Conservation (phyloP, 2,113 vertebrate species). For the Hemichromis elongatus region DNA sequence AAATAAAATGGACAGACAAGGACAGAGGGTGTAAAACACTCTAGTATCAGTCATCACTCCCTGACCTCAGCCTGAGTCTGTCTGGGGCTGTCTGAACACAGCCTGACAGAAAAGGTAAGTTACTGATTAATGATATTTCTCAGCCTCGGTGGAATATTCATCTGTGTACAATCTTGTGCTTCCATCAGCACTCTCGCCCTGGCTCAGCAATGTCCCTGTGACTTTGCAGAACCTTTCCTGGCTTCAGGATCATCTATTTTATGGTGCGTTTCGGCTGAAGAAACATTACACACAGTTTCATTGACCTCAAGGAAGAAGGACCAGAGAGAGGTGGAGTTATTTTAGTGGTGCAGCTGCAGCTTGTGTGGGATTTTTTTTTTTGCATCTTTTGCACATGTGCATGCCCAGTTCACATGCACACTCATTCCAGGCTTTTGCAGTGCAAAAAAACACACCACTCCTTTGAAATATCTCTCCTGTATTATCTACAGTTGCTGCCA, state of each 20-base stretch:
- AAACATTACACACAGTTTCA: slow-evolving; percentile 1
- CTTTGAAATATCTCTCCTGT: not conserved
- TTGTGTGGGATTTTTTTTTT: not conserved
- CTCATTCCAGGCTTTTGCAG: not conserved
- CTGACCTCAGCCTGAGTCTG: slow-evolving; percentile 17
- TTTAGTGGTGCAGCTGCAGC: not conserved
- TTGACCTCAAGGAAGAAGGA: slow-evolving; percentile 7
- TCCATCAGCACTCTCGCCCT: slow-evolving; percentile 10
- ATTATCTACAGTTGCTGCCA: not conserved
- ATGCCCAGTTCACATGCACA: not conserved
- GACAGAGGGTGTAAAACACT: not conserved
- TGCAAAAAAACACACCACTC: not conserved
- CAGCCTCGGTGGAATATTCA: slow-evolving; percentile 34
- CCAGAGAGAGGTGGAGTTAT: not conserved
- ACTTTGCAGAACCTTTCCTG: slow-evolving; percentile 42
- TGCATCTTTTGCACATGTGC: not conserved
- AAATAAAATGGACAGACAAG: not conserved
- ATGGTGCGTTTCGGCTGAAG: slow-evolving; percentile 9
- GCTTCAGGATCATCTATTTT: slow-evolving; percentile 29
- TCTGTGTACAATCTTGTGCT: slow-evolving; percentile 13
- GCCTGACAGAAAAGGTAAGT: slow-evolving; percentile 45
- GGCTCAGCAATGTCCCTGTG: slow-evolving; percentile 30
- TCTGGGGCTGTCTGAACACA: not conserved
- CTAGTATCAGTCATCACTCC: slow-evolving; percentile 18
- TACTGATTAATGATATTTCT: slow-evolving; percentile 51